Conservation (phyloP, 2,113 vertebrate genomes). For the Desmodus rotundus region DNA sequence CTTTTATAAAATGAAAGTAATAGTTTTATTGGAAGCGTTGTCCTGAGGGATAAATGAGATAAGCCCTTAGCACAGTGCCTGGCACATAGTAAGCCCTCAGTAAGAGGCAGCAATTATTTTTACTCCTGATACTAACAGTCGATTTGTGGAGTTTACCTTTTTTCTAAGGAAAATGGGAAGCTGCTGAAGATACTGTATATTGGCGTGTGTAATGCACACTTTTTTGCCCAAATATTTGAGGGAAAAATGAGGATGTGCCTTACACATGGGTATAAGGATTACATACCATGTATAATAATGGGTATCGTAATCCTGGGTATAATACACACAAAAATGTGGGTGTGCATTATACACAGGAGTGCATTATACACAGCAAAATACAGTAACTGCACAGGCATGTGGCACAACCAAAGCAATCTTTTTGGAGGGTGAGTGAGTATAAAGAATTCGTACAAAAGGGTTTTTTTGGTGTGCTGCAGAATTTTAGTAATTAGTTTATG, state of each 20-base stretch:
- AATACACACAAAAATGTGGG: too few species aligned
- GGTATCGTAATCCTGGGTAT: too few species aligned
- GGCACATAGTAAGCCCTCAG: neutral
- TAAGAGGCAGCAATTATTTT: neutral
- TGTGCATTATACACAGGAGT: too few species aligned
- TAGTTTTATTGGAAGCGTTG: neutral
- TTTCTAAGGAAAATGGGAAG: neutral
- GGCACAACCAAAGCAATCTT: neutral
- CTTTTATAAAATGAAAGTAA: neutral
- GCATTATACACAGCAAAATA: too few species aligned
- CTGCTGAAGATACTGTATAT: neutral
- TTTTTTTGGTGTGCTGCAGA: too few species aligned
- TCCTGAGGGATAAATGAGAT: neutral
- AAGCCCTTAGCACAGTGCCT: neutral
- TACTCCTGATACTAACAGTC: neutral
- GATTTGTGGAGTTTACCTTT: neutral
- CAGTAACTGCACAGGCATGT: neutral
- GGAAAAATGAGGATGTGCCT: too few species aligned
- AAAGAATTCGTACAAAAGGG: neutral
- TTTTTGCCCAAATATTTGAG: too few species aligned
- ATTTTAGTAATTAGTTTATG: too few species aligned
- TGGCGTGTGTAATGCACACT: too few species aligned
- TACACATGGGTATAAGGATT: too few species aligned
- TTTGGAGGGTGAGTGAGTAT: neutral
- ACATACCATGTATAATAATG: too few species aligned